Evolutionary conservation across 2,888 invertebrate genomes (phyloP).

Genomic region (Anoplius nigerrimus): DNA sequence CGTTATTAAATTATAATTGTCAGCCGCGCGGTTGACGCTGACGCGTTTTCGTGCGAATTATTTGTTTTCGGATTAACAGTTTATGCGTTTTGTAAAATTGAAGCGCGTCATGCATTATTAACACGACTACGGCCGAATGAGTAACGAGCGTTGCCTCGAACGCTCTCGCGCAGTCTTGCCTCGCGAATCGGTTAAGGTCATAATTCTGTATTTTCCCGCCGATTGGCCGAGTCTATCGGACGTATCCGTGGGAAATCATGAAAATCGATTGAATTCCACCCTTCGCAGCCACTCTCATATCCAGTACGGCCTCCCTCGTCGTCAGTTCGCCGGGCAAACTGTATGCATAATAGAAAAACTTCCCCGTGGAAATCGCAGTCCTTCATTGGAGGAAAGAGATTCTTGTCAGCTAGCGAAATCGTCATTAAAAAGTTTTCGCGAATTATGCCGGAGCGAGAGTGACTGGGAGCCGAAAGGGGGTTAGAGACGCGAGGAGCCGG

Average conservation of each 20-base stretch:
- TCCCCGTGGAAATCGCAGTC: constrained; percentile 13
- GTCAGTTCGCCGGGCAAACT: constrained; percentile 13
- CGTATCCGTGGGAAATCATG: not conserved
- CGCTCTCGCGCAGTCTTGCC: too few species aligned
- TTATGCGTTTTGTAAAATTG: too few species aligned
- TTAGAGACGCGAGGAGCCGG: too few species aligned
- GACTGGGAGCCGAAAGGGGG: not conserved
- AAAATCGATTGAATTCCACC: not conserved
- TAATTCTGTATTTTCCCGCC: too few species aligned
- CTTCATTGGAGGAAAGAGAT: not conserved
- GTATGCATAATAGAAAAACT: constrained; percentile 23
- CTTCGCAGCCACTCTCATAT: not conserved
- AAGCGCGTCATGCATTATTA: too few species aligned
- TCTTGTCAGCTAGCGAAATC: constrained; percentile 31
- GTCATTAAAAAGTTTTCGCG: constrained; percentile 45
- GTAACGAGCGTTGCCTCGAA: too few species aligned
- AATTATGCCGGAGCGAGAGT: constrained; percentile 32
- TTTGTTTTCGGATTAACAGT: too few species aligned
- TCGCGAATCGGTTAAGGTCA: too few species aligned
- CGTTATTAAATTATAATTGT: too few species aligned
- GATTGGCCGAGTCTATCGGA: too few species aligned
- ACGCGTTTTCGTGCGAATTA: constrained; percentile 8
- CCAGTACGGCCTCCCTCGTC: not conserved
- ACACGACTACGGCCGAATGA: too few species aligned
- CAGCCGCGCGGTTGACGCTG: too few species aligned